Evolutionary conservation across 92 coral and sea anemone genomes (phyloP), one percentile per base, ranked within the genome.

Genomic region (Epizoanthus scotinus): DNA sequence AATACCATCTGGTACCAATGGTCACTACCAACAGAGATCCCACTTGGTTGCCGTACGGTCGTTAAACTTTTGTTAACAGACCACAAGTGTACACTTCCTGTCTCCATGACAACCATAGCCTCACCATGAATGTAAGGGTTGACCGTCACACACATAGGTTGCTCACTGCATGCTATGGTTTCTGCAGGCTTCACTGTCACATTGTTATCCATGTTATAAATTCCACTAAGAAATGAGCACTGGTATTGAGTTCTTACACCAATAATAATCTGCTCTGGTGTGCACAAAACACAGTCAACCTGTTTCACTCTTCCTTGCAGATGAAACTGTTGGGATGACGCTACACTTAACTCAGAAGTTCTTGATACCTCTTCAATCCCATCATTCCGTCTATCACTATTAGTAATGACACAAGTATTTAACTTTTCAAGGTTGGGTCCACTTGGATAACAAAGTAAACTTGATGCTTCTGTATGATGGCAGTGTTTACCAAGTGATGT

Each of bases 91-190:
- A 84, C 82, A 67, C 86, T 84, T 8, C 99, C 99, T 17, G 87
- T 83, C 58, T 91, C 95, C 83, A 87, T 93, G 55, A 85, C 89
- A 78, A 84, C 84, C 19, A 91, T 63, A 50, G 84, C 88, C 29
- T 95, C 99, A 20, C 93, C 96, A 67, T 87, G 93, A 57, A 93
- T 82, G 73, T 86, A 95, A 8, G 99, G 99, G 73, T 84, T 93
- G 19, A 86, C 73, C 27, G 92, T 55, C 40, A 95, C 34, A 21
- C 89, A 81, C 78, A 89, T 83, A 31, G 93, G 85, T 63, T 90
- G 89, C 53, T 69, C 77, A 42, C 87, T 81, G 28, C 90, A 81
- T 54, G 89, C 91, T 58, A 93, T 20, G 42, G 87, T 89, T 79
- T 90, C 96, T 57, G 91, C 68, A 55, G 90, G 70, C 64, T 73